Base-by-base conservation (phyloP, 2,113 vertebrate genomes). In the Mirounga angustirostris region DNA sequence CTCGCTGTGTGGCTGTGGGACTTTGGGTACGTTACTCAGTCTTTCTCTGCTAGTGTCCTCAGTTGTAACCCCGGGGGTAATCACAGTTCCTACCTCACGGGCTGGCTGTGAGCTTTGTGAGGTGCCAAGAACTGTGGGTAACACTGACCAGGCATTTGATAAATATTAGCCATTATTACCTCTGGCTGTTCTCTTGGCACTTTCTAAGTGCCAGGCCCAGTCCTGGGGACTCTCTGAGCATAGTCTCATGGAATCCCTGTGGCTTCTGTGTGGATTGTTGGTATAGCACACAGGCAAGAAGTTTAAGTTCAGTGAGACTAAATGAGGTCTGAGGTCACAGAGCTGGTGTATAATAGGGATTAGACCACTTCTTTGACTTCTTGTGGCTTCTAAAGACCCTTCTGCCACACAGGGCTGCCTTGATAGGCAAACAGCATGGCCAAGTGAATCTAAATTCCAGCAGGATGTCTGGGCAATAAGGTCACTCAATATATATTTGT, bases 211-310 rank as follows among this genome's bases (percentile, higher is more conserved):
- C 28, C 50, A 69, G 56, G 16, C 16, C 16, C 54, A 11, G 61
- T 19, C 33, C 65, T 78, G 15, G 22, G 74, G 28, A n/a, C 76
- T 63, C 54, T 26, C 28, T 59, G 8, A 26, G 7, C 40, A 18
- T 15, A 10, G 2, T 58, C 58, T 54, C 2, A 5, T 36, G n/a
- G 28, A 56, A 84, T 50, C 82, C 91, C 95, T 8, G 3, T 33
- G 58, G 5, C 33, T 18, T 97, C 91, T 86, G 4, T 61, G 50
- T 92, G 54, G 78, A 59, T 79, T 36, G 58, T 73, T 80, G n/a
- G 19, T 16, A 28, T 11, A 59, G 26, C 12, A 9, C 19, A 11
- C 19, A 50, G 81, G 52, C 54, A 50, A 93, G 97, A 94, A 96
- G 89, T 80, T 93, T 15, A 56, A 50, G 43, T 54, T 79, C 63